Evolutionary conservation across 2,113 vertebrate genomes (phyloP).

Genomic region (Halcyon malimbica): DNA sequence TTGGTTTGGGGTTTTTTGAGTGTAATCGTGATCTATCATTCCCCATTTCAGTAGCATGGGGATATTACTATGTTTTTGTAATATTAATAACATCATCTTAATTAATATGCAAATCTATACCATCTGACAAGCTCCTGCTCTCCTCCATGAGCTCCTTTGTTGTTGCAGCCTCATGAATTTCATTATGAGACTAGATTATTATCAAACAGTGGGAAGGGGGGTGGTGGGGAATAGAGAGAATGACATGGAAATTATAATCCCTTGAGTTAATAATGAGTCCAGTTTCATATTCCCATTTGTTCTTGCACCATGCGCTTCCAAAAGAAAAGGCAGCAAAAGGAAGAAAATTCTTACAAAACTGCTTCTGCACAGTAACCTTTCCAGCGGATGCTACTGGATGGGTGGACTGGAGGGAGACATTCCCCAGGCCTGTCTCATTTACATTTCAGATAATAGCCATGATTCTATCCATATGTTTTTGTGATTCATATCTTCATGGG

Average conservation of each 20-base stretch:
- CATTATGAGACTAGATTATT: slow-evolving; percentile 59
- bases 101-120: slow-evolving; percentile 52
- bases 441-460: not conserved
- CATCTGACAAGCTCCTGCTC: slow-evolving; percentile 11
- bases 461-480: not conserved
- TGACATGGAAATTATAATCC: not conserved
- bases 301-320: slow-evolving; percentile 32
- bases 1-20: not conserved
- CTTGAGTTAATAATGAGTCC: slow-evolving; percentile 50
- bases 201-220: slow-evolving; percentile 25
- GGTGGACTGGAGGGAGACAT: not conserved
- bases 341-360: not conserved
- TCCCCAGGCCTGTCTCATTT: not conserved
- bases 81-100: slow-evolving; percentile 52
- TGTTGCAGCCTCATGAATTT: slow-evolving; percentile 58
- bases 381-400: not conserved
- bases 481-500: not conserved
- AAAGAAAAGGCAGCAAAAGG: slow-evolving; percentile 40
- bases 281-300: not conserved
- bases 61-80: slow-evolving; percentile 1
- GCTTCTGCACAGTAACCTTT: slow-evolving; percentile 10
- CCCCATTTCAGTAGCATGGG: slow-evolving; percentile 1
- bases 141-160: slow-evolving; percentile 23
- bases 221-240: not conserved
- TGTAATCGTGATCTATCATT: not conserved